A percentile compares a stretch with the other conserved stretches of the same genome.
These are phyloP conservation scores for Chlorocebus sabaeus DNA, from an alignment of 2,113 vertebrate genomes.

Conservation along the genomic window DNA sequence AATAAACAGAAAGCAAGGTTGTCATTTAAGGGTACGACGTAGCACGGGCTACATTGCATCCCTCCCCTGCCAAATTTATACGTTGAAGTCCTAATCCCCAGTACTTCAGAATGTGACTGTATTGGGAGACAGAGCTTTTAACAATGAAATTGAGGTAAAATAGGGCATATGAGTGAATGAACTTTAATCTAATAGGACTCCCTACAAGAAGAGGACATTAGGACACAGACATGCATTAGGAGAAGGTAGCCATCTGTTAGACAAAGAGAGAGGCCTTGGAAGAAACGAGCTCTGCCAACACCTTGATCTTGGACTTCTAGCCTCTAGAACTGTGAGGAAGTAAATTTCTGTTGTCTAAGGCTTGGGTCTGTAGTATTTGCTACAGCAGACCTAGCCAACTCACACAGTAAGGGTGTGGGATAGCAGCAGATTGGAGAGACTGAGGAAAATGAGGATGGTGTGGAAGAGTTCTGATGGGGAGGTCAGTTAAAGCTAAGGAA, in stretches of 20 bases:
- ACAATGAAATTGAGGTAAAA: neutral
- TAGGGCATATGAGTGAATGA: neutral
- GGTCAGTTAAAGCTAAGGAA: neutral
- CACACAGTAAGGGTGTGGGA: neutral
- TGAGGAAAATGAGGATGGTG: neutral
- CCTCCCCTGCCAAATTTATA: neutral
- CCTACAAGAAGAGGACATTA: neutral
- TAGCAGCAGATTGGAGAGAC: neutral
- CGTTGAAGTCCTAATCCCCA: neutral
- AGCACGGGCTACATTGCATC: neutral
- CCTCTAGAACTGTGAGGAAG: neutral
- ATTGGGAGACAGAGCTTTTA: neutral
- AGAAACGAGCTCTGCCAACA: neutral
- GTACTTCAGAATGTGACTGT: neutral
- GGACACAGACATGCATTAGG: neutral
- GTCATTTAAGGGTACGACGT: neutral
- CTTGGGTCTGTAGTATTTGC: neutral
- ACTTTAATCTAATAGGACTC: neutral
- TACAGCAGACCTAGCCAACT: neutral
- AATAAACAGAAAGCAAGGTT: neutral
- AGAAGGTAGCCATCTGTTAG: neutral
- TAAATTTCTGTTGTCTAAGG: neutral
- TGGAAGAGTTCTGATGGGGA: neutral
- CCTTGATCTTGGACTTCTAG: neutral
- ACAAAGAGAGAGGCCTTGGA: neutral